Evolutionary conservation across 1,140 invertebrate species (phyloP), one percentile per base, ranked within the genome.

Genomic region (Adelges cooleyi): DNA sequence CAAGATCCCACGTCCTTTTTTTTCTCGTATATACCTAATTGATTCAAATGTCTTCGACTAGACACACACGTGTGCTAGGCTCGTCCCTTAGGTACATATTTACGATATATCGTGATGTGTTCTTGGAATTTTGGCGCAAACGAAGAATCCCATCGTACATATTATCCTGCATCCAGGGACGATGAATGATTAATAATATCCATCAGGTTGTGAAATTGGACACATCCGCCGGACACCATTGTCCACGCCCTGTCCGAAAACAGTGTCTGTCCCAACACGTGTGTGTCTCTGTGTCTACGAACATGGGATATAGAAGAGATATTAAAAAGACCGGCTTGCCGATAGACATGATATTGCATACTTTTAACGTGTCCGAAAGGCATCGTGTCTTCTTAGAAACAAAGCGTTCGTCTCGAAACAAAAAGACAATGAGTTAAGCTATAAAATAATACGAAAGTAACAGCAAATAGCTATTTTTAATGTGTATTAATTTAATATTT

Each of bases 221-320:
- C 56, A 62, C 56, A 46, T 62, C 56, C 56, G 56, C 56, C 40
- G 56, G 56, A 62, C 54, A 59, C 56, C 42, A 13, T 42, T n/a
- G 56, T 33, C 53, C 36, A 25, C 20, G 25, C 18, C 36, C 22
- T 13, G 11, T 15, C 10, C 15, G 3, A 17, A 11, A n/a, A 3
- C 15, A 44, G 40, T 44, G 15, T 44, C 15, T 4, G 36, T 56
- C 53, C 53, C 13, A 56, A 59, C 54, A 59, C 23, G n/a, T 56
- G 40, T 56, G 53, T 18, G 49, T 15, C 9, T 52, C n/a, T 53
- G 10, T 13, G 33, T 53, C 9, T 5, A 33, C 29, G 11, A 33
- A 33, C 29, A 33, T 33, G 29, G 29, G 29, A 33, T 6, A 6
- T 11, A 33, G 5, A 33, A 33, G 29, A 33, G 29, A 33, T 33